These are phyloP conservation scores for Ginglymostoma cirratum DNA, from an alignment of 2,113 vertebrate genomes.

Conservation along the genomic window DNA sequence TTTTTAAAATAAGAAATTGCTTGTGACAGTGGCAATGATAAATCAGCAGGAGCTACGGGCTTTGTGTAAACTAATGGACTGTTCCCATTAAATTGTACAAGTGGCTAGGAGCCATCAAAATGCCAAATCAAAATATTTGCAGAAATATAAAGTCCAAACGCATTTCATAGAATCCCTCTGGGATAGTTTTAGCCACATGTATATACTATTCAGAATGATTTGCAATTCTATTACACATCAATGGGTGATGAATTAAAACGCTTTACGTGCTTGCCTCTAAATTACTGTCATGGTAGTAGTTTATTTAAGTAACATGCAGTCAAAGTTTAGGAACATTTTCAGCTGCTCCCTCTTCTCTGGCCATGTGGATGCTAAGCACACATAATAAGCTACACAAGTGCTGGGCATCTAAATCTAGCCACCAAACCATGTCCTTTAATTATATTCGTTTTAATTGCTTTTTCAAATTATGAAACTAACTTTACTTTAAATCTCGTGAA, in stretches of 20 bases:
- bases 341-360: background rate
- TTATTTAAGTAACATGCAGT: background rate
- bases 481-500: background rate
- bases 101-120: background rate
- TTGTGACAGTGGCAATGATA: background rate
- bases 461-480: background rate
- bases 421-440: background rate
- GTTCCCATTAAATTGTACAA: background rate
- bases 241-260: background rate
- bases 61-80: background rate
- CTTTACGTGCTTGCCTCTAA: background rate
- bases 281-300: background rate
- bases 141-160: background rate
- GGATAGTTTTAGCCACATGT: background rate
- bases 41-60: background rate
- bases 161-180: background rate
- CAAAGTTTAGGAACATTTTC: background rate
- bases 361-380: background rate
- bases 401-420: background rate
- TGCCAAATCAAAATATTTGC: background rate
- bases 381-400: background rate
- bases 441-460: background rate
- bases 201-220: slow-evolving; percentile 4
- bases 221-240: slow-evolving; percentile 5
- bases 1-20: background rate